Conservation (phyloP, 2,113 vertebrate species). For the Coreoperca whiteheadi region DNA sequence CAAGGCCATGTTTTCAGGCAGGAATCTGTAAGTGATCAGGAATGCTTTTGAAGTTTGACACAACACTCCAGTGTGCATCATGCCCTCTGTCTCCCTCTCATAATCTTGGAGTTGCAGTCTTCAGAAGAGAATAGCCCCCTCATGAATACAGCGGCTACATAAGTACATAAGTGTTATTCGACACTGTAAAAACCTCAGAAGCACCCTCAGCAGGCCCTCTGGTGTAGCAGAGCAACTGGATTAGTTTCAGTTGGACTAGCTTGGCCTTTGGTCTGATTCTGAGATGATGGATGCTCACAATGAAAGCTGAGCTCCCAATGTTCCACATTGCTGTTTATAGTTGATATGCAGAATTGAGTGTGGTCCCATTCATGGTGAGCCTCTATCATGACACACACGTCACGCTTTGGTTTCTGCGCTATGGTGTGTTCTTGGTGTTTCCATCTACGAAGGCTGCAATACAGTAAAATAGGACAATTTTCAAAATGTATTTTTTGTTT, state of each 20-base stretch:
- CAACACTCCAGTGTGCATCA: slow-evolving; percentile 47
- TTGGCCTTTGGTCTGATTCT: slow-evolving; percentile 36
- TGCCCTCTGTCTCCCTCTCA: slow-evolving; percentile 46
- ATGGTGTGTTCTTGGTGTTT: not conserved
- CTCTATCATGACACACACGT: not conserved
- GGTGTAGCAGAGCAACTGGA: slow-evolving; percentile 44
- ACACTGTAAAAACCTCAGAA: slow-evolving; percentile 23
- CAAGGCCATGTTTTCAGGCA: slow-evolving; percentile 45
- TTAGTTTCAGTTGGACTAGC: slow-evolving; percentile 58
- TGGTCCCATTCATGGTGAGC: slow-evolving; percentile 34
- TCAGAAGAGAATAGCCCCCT: slow-evolving; percentile 42
- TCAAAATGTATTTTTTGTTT: not conserved
- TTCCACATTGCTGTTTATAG: slow-evolving; percentile 37
- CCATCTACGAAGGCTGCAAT: not conserved
- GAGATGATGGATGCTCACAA: slow-evolving; percentile 43
- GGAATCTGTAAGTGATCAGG: slow-evolving; percentile 70
- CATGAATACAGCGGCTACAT: slow-evolving; percentile 29
- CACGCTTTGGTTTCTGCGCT: not conserved
- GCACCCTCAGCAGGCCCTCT: slow-evolving; percentile 21
- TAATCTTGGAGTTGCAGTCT: slow-evolving; percentile 34
- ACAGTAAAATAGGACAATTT: not conserved
- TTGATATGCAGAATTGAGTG: slow-evolving; percentile 22
- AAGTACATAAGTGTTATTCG: slow-evolving; percentile 49
- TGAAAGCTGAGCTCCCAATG: slow-evolving; percentile 50
- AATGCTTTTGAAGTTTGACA: slow-evolving; percentile 82